Conservation (phyloP, 2,113 vertebrate species). For the Bufo gargarizans region DNA sequence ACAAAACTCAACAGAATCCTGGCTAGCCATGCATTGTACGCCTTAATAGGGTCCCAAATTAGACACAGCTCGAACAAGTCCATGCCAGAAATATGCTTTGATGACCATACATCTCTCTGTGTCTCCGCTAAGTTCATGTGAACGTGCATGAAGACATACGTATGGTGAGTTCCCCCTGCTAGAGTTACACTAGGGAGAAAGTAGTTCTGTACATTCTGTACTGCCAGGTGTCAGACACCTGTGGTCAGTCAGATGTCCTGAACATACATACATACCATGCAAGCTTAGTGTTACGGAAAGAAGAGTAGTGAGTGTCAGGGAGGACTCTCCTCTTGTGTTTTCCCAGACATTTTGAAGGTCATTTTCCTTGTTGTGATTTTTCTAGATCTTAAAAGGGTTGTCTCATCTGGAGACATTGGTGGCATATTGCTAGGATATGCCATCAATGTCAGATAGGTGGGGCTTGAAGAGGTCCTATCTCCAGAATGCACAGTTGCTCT, state of each 20-base stretch:
- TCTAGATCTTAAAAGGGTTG: too few species aligned
- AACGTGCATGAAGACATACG: conserved; percentile 59
- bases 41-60: conserved; percentile 29
- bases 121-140: conserved; percentile 59
- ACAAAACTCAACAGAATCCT: neutral
- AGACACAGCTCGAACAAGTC: conserved; percentile 22
- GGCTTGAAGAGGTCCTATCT: too few species aligned
- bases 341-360: too few species aligned
- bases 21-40: conserved; percentile 1
- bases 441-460: too few species aligned
- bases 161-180: conserved; percentile 61
- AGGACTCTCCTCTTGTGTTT: too few species aligned
- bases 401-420: too few species aligned
- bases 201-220: conserved; percentile 60
- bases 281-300: too few species aligned
- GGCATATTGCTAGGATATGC: too few species aligned
- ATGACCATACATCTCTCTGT: conserved; percentile 13
- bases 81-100: conserved; percentile 22
- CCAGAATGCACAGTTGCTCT: too few species aligned
- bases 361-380: too few species aligned
- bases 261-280: too few species aligned
- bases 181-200: conserved; percentile 66
- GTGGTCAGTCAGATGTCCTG: conserved; percentile 48
- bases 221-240: conserved; percentile 72
- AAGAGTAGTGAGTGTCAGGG: too few species aligned